Evolutionary conservation across 2,888 invertebrate genomes (phyloP).

Genomic region (Microlaimidae sp.): DNA sequence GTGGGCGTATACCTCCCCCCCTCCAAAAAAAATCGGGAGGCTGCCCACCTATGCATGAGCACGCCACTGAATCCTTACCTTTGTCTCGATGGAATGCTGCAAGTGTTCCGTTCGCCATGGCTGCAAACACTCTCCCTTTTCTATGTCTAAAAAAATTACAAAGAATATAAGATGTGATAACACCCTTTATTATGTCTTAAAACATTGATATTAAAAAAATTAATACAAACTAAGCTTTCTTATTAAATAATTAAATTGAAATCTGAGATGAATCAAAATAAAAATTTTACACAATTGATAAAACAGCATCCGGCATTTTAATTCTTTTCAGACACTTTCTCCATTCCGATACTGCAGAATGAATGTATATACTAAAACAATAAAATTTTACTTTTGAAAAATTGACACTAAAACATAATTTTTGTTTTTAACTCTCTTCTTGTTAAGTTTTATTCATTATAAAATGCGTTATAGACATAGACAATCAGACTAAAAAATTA

Average conservation of each 20-base stretch:
- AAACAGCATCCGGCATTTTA: slow-evolving; percentile 75
- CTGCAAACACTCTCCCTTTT: slow-evolving; percentile 76
- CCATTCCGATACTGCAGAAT: slow-evolving; percentile 85
- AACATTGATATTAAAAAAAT: slow-evolving; percentile 16
- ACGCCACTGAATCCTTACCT: slow-evolving; percentile 18
- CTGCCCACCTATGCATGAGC: too few species aligned
- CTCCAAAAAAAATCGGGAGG: slow-evolving; percentile 5
- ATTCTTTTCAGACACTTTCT: slow-evolving; percentile 67
- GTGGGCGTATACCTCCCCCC: too few species aligned
- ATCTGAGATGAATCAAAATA: slow-evolving; percentile 19
- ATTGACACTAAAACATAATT: too few species aligned
- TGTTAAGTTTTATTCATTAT: too few species aligned
- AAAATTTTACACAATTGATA: slow-evolving; percentile 65
- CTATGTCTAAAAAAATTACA: slow-evolving; percentile 63
- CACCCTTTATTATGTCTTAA: background rate
- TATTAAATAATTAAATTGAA: too few species aligned
- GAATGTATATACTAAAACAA: slow-evolving; percentile 60
- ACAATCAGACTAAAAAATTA: too few species aligned
- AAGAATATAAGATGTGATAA: too few species aligned
- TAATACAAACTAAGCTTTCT: too few species aligned
- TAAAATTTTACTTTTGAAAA: too few species aligned
- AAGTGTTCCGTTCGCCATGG: slow-evolving; percentile 68
- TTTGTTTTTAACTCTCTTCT: too few species aligned
- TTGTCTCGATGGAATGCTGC: slow-evolving; percentile 41
- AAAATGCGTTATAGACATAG: too few species aligned